Base-by-base conservation (phyloP, 2,888 invertebrate species). In the Dromius quadrimaculatus region DNA sequence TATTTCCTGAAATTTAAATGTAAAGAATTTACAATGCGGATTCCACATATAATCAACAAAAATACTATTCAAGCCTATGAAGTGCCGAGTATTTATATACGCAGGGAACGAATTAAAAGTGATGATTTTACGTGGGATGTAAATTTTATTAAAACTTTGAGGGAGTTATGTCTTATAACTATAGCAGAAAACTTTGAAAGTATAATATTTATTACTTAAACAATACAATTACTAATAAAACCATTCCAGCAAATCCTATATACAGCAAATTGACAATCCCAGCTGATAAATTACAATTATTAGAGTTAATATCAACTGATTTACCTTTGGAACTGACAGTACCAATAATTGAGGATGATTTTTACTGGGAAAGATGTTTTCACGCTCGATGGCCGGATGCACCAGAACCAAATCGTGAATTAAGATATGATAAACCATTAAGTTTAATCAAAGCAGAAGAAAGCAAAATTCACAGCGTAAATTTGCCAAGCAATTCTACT, bases 331-430 rank as follows among this genome's bases (percentile, higher is more conserved):
- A 74, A 50, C 61, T 80, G 20, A 78, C 79, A 2, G 75, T 81
- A 22, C 75, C 77, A 45, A 75, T 76, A 71, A 80, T 81, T 19
- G 54, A 75, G 9, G 77, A 80, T 50, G 79, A 80, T 71, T 70
- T 77, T 50, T 81, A 79, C 70, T 81, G 81, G 81, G 76, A 78
- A 72, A 76, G 77, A 72, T 79, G 80, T 71, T 80, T 76, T 62
- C 15, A 76, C 11, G 68, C 74, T 54, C 75, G 77, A 23, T 81
- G 80, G 81, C 79, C 81, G 1, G 76, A 76, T 22, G 61, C 71
- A 13, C 66, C 75, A 15, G 75, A 77, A 2, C 71, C 73, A 2
- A 15, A 43, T 15, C 5, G 68, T 38, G 5, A 9, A 59, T 34
- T 19, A n/a, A 34, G 36, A 59, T 59, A 20, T 34, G 19, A 36